Base-by-base conservation (phyloP, 2,113 vertebrate genomes). In the Henicopernis longicauda region DNA sequence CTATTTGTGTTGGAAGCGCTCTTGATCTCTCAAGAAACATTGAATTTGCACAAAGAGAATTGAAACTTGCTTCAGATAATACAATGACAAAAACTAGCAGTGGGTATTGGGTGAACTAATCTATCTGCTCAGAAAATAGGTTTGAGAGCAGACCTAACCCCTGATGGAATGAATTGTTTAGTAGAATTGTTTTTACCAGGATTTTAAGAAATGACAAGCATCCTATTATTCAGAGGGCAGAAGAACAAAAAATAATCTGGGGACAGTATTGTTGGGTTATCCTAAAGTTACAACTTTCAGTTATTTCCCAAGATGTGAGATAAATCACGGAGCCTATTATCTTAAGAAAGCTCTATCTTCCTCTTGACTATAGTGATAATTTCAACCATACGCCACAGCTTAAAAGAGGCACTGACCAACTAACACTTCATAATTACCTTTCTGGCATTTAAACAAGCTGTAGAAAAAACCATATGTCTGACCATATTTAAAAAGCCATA, bases 371-470 rank as follows among this genome's bases (percentile, higher is more conserved):
- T 23, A 86, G 83, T 89, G 92, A 82, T 92, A 96, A 96, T 96
- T 97, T 96, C 80, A 95, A 91, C 86, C 89, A 95, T 87, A 95
- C 1, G 1, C 23, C 8, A 3, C 52, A 91, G 86, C 82, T 95
- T 94, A 91, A 92, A 94, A 83, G 77, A 92, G 65, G 45, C 57
- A 84, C 32, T 92, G 87, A 87, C 83, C 52, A 95, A 90, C 86
- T 93, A 94, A 87, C 94, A 92, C 83, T 92, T 96, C 89, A 89
- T 95, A 95, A 97, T 97, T 97, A 96, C 92, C 86, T 94, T 86
- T 91, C 83, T 95, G 91, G 61, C 77, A 76, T 92, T 95, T 94
- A 93, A 94, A 89, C 61, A 97, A 84, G 40, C 69, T 95, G 66
- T 72, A 91, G 91, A 57, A 96, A 95, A 90, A 91, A 79, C 0